Conservation (phyloP, 2,113 vertebrate species). For the Elanus axillaris region DNA sequence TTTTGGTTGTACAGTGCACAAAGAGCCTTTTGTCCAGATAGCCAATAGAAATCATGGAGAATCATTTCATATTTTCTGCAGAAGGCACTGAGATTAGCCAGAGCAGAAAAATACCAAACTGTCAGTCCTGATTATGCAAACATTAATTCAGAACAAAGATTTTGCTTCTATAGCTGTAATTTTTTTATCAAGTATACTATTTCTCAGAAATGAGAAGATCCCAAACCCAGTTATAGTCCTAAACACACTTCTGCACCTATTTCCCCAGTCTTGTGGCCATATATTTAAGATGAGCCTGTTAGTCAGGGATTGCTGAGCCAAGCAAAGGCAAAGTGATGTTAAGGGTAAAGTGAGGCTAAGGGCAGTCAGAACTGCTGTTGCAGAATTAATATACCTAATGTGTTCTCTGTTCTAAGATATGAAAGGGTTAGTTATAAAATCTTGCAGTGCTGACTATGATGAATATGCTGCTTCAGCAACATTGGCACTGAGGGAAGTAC, state of each 20-base stretch:
- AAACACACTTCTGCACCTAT: background rate
- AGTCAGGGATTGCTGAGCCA: background rate
- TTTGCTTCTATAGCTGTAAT: background rate
- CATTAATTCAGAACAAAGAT: background rate
- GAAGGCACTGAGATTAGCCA: background rate
- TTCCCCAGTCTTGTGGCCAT: background rate
- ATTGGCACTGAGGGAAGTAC: background rate
- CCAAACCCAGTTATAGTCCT: background rate
- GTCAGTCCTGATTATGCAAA: conserved; percentile 4
- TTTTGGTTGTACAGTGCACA: conserved; percentile 19
- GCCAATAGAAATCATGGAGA: background rate
- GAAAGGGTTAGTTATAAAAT: background rate
- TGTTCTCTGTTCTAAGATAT: background rate
- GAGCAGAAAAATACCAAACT: background rate
- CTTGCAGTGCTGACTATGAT: background rate
- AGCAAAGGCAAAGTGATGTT: background rate
- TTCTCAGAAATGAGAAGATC: background rate
- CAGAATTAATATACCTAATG: background rate
- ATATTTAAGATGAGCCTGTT: background rate
- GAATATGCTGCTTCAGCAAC: background rate
- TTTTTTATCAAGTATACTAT: background rate
- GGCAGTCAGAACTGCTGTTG: background rate
- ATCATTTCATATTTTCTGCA: background rate
- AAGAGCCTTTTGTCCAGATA: conserved; percentile 26
- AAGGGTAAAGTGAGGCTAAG: background rate